Evolutionary conservation across 2,113 vertebrate genomes (phyloP).

Genomic region (Otolemur garnettii): DNA sequence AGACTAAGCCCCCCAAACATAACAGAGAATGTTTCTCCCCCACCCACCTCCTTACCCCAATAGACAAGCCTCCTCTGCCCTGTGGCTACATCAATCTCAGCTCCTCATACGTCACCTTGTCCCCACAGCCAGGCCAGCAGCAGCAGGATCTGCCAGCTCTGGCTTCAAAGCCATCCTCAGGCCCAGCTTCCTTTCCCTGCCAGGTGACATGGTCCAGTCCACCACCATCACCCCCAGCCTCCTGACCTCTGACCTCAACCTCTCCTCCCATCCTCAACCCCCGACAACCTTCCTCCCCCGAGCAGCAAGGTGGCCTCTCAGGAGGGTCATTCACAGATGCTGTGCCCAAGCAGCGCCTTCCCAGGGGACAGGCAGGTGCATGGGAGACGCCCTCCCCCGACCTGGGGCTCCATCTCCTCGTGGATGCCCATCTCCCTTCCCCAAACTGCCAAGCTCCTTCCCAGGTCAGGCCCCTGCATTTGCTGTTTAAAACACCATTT

Average conservation of each 20-base stretch:
- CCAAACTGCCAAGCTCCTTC: not conserved
- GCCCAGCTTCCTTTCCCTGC: not conserved
- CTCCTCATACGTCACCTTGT: not conserved
- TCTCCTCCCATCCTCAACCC: not conserved
- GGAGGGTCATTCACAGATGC: too few relatives aligned
- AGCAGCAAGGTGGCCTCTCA: not conserved
- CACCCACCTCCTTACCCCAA: not conserved
- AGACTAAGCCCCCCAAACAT: not conserved
- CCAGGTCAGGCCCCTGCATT: not conserved
- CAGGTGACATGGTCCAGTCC: not conserved
- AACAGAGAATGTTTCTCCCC: not conserved
- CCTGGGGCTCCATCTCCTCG: rapidly evolving
- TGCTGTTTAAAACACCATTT: too few relatives aligned
- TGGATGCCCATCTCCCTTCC: not conserved
- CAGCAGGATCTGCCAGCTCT: not conserved
- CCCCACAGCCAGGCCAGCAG: not conserved
- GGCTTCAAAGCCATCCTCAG: not conserved
- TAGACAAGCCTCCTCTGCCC: not conserved
- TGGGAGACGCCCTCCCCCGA: not conserved
- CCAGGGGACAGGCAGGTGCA: not conserved
- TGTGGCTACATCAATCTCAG: not conserved
- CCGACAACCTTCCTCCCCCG: too few relatives aligned
- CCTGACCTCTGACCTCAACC: not conserved
- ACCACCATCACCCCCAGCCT: not conserved
- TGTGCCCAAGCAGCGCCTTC: not conserved